Percentiles rank a stretch among this genome's conserved stretches.
phyloP scores from a whole-genome alignment of 2,797 vertebrate genomes.

The Paguma larvata region DNA sequence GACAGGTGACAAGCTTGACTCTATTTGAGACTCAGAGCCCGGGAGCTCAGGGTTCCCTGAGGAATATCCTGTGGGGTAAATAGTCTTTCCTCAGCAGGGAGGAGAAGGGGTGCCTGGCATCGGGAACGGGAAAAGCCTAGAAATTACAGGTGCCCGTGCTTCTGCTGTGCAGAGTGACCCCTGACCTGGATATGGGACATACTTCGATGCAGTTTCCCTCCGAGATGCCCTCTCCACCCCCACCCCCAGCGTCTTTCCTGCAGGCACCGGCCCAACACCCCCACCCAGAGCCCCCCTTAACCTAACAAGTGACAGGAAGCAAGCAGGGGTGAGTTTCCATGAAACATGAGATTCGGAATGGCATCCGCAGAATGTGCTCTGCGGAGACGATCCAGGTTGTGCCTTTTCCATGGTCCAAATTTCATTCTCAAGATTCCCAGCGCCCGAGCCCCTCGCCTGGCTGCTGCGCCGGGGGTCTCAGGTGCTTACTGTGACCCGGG shows the following conservation, averaged over 20 bases:
- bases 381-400: fast-evolving
- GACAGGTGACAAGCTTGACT: neutral
- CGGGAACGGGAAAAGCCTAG: neutral
- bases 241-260: neutral
- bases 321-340: neutral
- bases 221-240: neutral
- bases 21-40: neutral
- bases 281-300: neutral
- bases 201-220: neutral
- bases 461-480: neutral
- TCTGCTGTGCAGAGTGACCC: neutral
- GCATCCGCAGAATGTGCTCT: neutral
- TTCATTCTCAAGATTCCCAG: neutral
- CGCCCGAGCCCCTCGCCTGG: neutral
- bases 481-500: neutral
- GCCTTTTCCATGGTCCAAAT: neutral
- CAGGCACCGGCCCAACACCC: neutral
- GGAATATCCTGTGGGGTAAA: neutral
- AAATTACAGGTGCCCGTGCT: neutral
- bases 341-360: neutral
- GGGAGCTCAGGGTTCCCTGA: neutral
- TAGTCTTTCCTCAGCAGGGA: neutral
- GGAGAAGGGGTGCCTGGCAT: neutral
- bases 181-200: neutral
- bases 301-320: slow-evolving; percentile 49